phyloP scores from a whole-genome alignment of 2,113 vertebrate species.

The Cynocephalus volans region DNA sequence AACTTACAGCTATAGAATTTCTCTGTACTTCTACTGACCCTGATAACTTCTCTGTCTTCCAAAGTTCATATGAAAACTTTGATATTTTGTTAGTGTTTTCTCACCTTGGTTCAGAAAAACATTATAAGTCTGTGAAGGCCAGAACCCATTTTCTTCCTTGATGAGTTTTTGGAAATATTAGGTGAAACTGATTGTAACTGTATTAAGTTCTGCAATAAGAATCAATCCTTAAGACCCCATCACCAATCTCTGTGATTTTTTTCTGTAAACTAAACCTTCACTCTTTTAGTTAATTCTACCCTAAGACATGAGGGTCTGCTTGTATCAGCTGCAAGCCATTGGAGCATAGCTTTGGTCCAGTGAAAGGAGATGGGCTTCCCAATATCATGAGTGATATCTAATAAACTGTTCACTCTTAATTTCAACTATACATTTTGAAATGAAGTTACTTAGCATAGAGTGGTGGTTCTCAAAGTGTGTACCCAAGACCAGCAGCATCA shows the following conservation, averaged over 20 bases:
- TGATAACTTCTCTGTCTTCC: background rate
- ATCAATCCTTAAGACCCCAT: background rate
- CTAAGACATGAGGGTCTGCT: background rate
- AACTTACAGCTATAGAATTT: background rate
- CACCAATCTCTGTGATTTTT: background rate
- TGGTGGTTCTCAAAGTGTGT: conserved; percentile 22
- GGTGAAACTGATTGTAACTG: background rate
- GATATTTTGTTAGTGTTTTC: background rate
- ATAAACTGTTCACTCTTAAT: background rate
- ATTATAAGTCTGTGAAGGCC: background rate
- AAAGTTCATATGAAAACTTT: background rate
- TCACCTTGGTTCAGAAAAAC: background rate
- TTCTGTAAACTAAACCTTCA: background rate
- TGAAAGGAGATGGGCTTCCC: background rate
- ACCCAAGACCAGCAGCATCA: background rate
- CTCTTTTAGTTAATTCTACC: background rate
- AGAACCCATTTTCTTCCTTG: background rate
- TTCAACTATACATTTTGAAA: background rate
- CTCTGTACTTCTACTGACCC: background rate
- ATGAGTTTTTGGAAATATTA: background rate
- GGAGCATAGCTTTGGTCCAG: background rate
- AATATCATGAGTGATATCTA: background rate
- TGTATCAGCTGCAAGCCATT: background rate
- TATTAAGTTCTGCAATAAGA: conserved; percentile 7
- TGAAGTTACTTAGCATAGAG: background rate